Percentiles rank a stretch among this genome's conserved stretches.
These are phyloP conservation scores for Sarcoramphus papa DNA, from an alignment of 2,797 vertebrate genomes.

Conservation along the genomic window DNA sequence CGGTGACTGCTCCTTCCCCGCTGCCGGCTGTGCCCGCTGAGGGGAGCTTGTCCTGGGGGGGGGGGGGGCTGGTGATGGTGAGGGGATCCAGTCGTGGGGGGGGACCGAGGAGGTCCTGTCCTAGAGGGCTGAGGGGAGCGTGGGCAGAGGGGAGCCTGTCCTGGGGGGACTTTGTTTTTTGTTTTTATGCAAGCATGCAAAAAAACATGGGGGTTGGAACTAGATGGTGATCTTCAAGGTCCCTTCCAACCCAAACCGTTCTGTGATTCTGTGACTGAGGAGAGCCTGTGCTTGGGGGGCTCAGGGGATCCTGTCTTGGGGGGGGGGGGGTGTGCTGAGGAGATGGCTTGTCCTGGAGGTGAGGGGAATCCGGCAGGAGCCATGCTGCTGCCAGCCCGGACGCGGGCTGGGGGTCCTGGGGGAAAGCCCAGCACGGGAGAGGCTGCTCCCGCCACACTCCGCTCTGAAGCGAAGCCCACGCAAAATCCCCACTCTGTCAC, in stretches of 20 bases:
- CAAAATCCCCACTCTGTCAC: fast-evolving
- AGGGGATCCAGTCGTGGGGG: not conserved
- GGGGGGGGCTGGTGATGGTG: not conserved
- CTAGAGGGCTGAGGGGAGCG: not conserved
- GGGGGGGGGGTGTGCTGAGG: not conserved
- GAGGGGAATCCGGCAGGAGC: not conserved
- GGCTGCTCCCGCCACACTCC: fast-evolving
- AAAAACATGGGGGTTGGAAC: not conserved
- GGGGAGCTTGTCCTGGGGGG: not conserved
- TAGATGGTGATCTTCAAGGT: not conserved
- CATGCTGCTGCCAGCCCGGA: not conserved
- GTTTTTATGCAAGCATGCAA: too few species aligned
- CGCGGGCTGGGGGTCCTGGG: fast-evolving
- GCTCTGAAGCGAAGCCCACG: not conserved
- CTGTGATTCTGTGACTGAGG: not conserved
- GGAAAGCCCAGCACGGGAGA: not conserved
- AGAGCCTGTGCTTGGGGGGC: not conserved
- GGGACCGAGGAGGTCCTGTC: not conserved
- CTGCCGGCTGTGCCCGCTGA: not conserved
- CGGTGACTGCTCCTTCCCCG: not conserved
- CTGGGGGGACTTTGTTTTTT: not conserved
- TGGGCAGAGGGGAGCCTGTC: not conserved
- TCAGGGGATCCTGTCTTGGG: not conserved
- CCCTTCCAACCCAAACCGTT: not conserved
- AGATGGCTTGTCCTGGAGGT: not conserved